A percentile compares a stretch with the other conserved stretches of the same genome.
These are phyloP conservation scores for Columba janthina DNA, from an alignment of 2,113 vertebrate genomes.

Conservation along the genomic window DNA sequence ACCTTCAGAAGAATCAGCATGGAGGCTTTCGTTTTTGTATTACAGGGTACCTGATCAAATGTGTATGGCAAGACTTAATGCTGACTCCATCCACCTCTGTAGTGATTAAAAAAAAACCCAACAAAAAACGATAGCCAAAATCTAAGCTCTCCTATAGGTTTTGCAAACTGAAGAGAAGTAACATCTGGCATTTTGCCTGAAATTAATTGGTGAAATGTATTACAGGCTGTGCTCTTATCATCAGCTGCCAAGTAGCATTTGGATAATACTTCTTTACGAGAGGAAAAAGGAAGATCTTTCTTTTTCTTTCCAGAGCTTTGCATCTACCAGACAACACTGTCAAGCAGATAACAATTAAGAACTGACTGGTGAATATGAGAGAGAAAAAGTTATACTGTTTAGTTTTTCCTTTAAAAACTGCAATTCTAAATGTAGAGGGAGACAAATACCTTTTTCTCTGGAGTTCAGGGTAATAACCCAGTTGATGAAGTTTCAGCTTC, in stretches of 20 bases:
- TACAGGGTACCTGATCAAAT: neutral
- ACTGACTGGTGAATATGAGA: neutral
- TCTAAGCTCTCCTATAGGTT: neutral
- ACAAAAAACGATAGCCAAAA: neutral
- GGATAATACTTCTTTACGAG: constrained; percentile 37
- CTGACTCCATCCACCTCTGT: neutral
- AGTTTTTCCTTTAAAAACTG: neutral
- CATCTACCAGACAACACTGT: neutral
- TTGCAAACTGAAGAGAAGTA: constrained; percentile 12
- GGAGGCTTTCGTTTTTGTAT: neutral
- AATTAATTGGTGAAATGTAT: constrained; percentile 61
- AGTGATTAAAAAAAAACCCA: neutral
- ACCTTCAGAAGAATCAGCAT: neutral
- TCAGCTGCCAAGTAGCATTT: constrained; percentile 58
- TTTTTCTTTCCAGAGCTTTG: neutral
- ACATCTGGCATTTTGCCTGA: constrained; percentile 56
- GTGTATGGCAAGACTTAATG: neutral
- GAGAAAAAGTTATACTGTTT: neutral
- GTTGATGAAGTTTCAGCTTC: neutral
- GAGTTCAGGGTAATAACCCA: neutral
- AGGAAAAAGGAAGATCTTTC: neutral
- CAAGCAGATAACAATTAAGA: neutral
- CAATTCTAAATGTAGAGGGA: neutral
- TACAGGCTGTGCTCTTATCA: constrained; percentile 56
- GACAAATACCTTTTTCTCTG: neutral